Base-by-base conservation (phyloP, 1,140 invertebrate genomes). In the Grapholita molesta region DNA sequence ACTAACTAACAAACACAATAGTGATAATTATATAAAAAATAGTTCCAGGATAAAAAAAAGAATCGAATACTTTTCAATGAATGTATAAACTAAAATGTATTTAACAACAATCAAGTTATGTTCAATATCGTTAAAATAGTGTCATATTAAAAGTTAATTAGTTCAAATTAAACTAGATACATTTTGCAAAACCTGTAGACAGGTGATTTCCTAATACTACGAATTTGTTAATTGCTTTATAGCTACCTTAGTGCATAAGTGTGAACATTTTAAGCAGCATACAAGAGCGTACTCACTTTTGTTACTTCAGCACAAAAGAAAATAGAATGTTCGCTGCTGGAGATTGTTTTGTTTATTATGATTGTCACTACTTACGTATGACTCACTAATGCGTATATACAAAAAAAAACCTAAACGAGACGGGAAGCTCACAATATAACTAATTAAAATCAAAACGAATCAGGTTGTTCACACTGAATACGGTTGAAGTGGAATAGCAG, bases 381-480 rank as follows among this genome's bases (percentile, higher is more conserved):
- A 61, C 12, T 61, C 55, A 61, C 55, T 32, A 25, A 30, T 32
- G 55, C 55, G 55, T 28, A 61, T 28, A 15, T 61, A 61, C 25
- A 61, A 61, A 61, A 30, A n/a, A 61, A 48, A 21, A 61, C 55
- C 55, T 30, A 61, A 55, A 61, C 25, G 42, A 48, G 57, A 68
- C 68, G 66, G 52, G 68, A 64, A 70, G 66, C 67, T 66, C 66
- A 73, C 67, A 70, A 66, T 66, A 73, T 67, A 70, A 30, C 12
- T 38, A 48, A 65, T 57, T 42, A 25, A 32, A 52, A 42, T 42
- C 15, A 5, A 67, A 18, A 21, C 21, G 15, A 25, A 61, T 57
- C 12, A 28, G 25, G 8, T 28, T 28, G 28, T 28, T 55, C 42
- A 32, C 35, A 30, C 23, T 30, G 23, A 15, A 66, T 35, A 35